Conservation (phyloP, 2,888 invertebrate species). For the Hyppa rectilinea region DNA sequence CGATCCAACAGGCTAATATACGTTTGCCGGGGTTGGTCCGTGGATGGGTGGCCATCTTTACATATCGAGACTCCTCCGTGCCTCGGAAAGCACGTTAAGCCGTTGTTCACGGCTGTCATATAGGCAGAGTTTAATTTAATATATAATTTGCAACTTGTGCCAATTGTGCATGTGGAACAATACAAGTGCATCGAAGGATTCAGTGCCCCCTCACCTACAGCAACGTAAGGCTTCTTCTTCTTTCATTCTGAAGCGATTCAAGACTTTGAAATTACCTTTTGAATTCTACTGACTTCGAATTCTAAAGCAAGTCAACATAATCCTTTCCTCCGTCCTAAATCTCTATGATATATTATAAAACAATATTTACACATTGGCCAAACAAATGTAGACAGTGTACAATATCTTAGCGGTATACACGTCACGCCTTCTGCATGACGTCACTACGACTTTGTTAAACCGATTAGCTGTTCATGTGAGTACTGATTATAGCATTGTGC, state of each 20-base stretch:
- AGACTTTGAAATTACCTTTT: background rate
- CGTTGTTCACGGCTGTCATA: no score
- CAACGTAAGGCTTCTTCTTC: no score
- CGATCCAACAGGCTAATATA: no score
- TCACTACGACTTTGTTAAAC: conserved; percentile 56
- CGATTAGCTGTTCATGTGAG: conserved; percentile 49
- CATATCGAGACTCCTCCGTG: no score
- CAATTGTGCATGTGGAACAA: no score
- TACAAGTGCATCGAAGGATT: no score
- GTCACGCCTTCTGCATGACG: conserved; percentile 15
- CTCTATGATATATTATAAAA: conserved; percentile 17
- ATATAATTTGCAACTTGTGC: no score
- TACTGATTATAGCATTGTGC: conserved; percentile 49
- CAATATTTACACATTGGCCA: conserved; percentile 33
- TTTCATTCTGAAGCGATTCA: background rate
- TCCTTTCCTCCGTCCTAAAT: conserved; percentile 11
- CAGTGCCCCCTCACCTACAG: no score
- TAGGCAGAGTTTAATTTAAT: no score
- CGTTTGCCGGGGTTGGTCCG: no score
- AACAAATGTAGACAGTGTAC: conserved; percentile 25
- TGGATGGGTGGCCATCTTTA: no score
- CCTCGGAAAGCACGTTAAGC: no score
- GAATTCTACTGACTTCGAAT: background rate
- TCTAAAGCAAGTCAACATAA: background rate
- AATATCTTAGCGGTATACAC: conserved; percentile 46